Evolutionary conservation across 2,888 invertebrate genomes (phyloP), one percentile per base, ranked within the genome.

Genomic region (Tipula vernalis): DNA sequence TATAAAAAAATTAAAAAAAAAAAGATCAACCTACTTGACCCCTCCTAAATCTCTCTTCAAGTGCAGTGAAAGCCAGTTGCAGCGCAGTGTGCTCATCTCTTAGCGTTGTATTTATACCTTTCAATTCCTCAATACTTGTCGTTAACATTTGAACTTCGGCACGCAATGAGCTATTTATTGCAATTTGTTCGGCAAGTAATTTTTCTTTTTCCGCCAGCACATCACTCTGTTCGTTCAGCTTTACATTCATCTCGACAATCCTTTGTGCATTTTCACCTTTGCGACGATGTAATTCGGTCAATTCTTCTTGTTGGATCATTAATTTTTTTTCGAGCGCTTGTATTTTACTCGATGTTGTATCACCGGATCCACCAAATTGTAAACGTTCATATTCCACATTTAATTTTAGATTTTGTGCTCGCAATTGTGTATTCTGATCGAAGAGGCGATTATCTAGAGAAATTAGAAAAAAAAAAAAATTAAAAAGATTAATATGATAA

Each of bases 21-120:
- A 39, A 36, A n/a, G n/a, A 39, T 84, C n/a, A 12, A 87, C 51
- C 89, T 91, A 96, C 96, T 94, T 96, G 96, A 85, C 94, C 93
- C 92, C 95, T 96, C 88, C 96, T 93, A 89, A 97, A 93, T 92
- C 98, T 98, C 28, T 97, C 97, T 92, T 99, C 98, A 85, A 98
- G 93, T 8, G 97, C 94, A 87, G 95, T 95, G 92, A 97, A 98
- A 2, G 98, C 97, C 88, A 99, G 93, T 90, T 98, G 98, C 87
- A 98, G 92, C 0, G 98, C 98, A 91, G 98, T 97, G 90, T 98
- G 97, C 92, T 99, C 99, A 92, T 99, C 99, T 89, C 96, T 94
- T 87, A 99, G 91, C 89, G 97, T 95, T 92, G 98, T 96, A 92
- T 98, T 98, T 12, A 97, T 92, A 88, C 95, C 94, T 92, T 97